A percentile compares a stretch with the other conserved stretches of the same genome.
These are phyloP conservation scores for Gryllus bimaculatus DNA, from an alignment of 1,140 invertebrate genomes.

Conservation along the genomic window DNA sequence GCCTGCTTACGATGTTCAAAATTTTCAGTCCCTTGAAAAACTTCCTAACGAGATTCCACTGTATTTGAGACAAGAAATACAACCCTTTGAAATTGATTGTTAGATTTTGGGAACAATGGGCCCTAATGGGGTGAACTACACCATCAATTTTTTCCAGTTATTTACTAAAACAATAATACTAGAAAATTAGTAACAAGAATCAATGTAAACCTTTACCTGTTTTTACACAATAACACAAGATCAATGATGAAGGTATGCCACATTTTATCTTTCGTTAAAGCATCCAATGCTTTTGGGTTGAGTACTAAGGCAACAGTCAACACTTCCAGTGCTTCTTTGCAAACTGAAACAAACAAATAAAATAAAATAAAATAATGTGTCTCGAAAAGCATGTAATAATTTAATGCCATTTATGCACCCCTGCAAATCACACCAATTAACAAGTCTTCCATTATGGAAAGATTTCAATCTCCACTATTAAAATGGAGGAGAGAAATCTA, in stretches of 20 bases:
- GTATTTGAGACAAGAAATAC: too few relatives aligned
- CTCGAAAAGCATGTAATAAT: not conserved
- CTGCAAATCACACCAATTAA: not conserved
- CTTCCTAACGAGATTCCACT: too few relatives aligned
- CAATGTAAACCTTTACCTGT: slow-evolving; percentile 32
- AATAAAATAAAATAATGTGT: not conserved
- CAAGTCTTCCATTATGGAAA: not conserved
- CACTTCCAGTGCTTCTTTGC: slow-evolving; percentile 86
- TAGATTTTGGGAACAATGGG: too few relatives aligned
- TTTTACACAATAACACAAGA: slow-evolving; percentile 63
- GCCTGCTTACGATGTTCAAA: too few relatives aligned
- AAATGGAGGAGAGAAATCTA: too few relatives aligned
- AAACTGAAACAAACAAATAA: slow-evolving; percentile 45
- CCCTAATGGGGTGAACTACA: too few relatives aligned
- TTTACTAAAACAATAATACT: too few relatives aligned
- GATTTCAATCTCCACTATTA: not conserved
- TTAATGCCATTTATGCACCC: not conserved
- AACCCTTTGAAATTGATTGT: too few relatives aligned
- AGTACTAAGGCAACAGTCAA: slow-evolving; percentile 80
- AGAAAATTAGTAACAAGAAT: too few relatives aligned
- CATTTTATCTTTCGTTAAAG: slow-evolving; percentile 55
- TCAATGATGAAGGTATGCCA: slow-evolving; percentile 85
- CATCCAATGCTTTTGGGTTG: slow-evolving; percentile 70
- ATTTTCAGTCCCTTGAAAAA: too few relatives aligned
- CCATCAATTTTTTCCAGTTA: too few relatives aligned